These are phyloP conservation scores for Syngnathus floridae DNA, from an alignment of 2,113 vertebrate species.

Conservation along the genomic window DNA sequence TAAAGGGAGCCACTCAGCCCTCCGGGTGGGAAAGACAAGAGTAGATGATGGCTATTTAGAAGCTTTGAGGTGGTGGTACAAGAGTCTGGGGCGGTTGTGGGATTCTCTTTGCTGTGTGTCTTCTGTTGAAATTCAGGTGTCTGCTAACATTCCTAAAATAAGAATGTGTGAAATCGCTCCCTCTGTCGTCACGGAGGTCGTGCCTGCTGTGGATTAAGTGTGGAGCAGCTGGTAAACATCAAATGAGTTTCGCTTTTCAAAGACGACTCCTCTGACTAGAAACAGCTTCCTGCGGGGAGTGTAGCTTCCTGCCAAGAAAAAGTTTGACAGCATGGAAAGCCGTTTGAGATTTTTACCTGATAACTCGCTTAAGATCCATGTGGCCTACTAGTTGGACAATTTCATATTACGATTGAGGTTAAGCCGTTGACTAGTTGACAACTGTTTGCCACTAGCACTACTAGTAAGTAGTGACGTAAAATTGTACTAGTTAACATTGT, in stretches of 20 bases:
- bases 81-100: conserved; percentile 30
- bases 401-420: no score
- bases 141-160: conserved; percentile 22
- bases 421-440: no score
- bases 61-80: conserved; percentile 10
- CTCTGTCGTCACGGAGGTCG: conserved; percentile 2
- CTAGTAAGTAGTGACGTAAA: no score
- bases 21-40: conserved; percentile 36
- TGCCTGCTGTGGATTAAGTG: conserved; percentile 22
- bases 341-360: neutral
- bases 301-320: conserved; percentile 11
- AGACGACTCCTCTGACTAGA: conserved; percentile 19
- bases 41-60: conserved; percentile 49
- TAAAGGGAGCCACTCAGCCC: conserved; percentile 59
- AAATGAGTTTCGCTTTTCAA: conserved; percentile 42
- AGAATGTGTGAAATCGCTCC: conserved; percentile 34
- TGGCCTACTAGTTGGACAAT: no score
- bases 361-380: neutral
- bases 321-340: neutral
- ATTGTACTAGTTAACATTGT: no score
- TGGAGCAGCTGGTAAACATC: conserved; percentile 40
- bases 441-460: no score
- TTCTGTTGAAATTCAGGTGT: conserved; percentile 20
- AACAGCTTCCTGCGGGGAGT: conserved; percentile 20
- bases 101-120: conserved; percentile 26